These are phyloP conservation scores for mouse (Mus musculus) DNA, from an alignment of 2,113 vertebrate genomes.

Conservation along the genomic window GRCm39 chr1:155358001-155358500, in stretches of 20 bases:
- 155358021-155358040: slow-evolving; percentile 62
- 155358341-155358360: slow-evolving; percentile 30
- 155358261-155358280: background rate
- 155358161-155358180: slow-evolving; percentile 34
- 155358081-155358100: slow-evolving; percentile 56
- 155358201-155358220: background rate
- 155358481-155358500: slow-evolving; percentile 14
- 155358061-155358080: slow-evolving; percentile 34
- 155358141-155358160: background rate
- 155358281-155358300: slow-evolving; percentile 38
- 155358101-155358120: slow-evolving; percentile 58
- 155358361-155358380: slow-evolving; percentile 61
- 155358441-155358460: slow-evolving; percentile 51
- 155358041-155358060: slow-evolving; percentile 51
- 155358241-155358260: slow-evolving; percentile 32
- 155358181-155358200: slow-evolving; percentile 17
- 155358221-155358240: slow-evolving; percentile 41
- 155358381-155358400: slow-evolving; percentile 51
- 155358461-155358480: background rate
- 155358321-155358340: slow-evolving; percentile 24
- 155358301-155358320: slow-evolving; percentile 53
- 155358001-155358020: slow-evolving; percentile 52
- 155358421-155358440: slow-evolving; percentile 52
- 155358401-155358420: slow-evolving; percentile 34
- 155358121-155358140: slow-evolving; percentile 60